Evolutionary conservation across 1,140 invertebrate species (phyloP), one percentile per base, ranked within the genome.

Genomic region (Orussus abietinus): DNA sequence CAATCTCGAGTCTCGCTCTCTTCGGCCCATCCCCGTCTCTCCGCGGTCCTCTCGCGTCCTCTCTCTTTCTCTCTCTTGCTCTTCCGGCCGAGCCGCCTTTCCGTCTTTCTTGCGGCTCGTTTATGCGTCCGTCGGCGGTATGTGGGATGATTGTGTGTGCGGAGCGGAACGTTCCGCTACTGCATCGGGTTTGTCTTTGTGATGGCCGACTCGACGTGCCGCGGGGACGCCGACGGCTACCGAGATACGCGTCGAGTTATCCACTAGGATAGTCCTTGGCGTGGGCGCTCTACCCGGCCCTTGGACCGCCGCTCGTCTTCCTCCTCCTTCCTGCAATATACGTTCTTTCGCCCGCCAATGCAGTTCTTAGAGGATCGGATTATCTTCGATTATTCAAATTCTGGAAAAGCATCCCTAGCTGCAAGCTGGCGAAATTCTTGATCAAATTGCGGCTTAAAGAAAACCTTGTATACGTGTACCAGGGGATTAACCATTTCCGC

Each of bases 181-280:
- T 51, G 59, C 64, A 62, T 62, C 57, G 52, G 56, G 66, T 67
- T 70, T 70, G 69, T 68, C 69, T 69, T 72, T 69, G 69, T 66
- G 66, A 66, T 66, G 62, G 61, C 64, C 67, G 66, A 66, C 58
- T 53, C 51, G 45, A 57, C 42, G 43, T 43, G 55, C 51, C 51
- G 55, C 55, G 58, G 55, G 55, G 62, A 60, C 63, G 53, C 53
- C 30, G 38, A 19, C 31, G 34, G 67, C 67, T 70, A 70, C 69
- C 57, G 67, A 59, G 61, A 69, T 69, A 72, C 69, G 66, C 69
- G 64, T 51, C 68, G 64, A 70, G 69, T 70, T 69, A 69, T 69
- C 69, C 59, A 61, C 59, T 53, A 47, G 54, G 57, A 64, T 66
- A 60, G 59, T 63, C 58, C 56, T 63, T 62, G 62, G 61, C 60